Base-by-base conservation (phyloP, 30 jellyfish, hydroid and myxozoan species). In the Turritopsis dohrnii region DNA sequence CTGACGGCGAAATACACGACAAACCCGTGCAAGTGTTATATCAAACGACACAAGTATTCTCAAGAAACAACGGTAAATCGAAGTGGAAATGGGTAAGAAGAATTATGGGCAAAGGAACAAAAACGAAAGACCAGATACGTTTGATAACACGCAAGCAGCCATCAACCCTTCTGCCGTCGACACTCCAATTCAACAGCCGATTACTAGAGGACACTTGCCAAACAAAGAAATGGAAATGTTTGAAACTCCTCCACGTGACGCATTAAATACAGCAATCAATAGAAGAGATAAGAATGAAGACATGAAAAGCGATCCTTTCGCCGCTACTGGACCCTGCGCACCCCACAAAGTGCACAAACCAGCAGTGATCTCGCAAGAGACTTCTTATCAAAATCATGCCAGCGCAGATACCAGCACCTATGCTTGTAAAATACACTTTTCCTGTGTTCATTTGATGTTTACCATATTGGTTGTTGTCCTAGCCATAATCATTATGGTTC, bases 381-480 rank as follows among this genome's bases (percentile, higher is more conserved):
- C 31, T 27, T n/a, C 83, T 13, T 26, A 74, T 16, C 65, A n/a
- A 24, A 26, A 29, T 7, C 28, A 24, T 13, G 24, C 83, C 24
- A 21, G 26, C 53, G 83, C 9, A n/a, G 41, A 30, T 13, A n/a
- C 53, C 73, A 52, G 60, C 13, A 17, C 20, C 53, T 20, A 16
- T 26, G 60, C 60, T 41, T 19, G 5, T n/a, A 30, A 53, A 65
- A 84, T 31, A 27, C 29, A 65, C 8, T 80, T 84, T 8, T 31
- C 52, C 52, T 53, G 82, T 53, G 18, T 25, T n/a, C 80, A 80
- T 52, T 27, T 80, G 22, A 71, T 80, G 4, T 80, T 80, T 53
- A 31, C 83, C 18, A 24, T 80, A 4, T 71, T 80, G 19, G 82
- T 80, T 31, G 87, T 52, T 31, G 29, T 80, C 24, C n/a, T 80